phyloP scores from a whole-genome alignment of 2,888 invertebrate species.

The Eristalinus aeneus region DNA sequence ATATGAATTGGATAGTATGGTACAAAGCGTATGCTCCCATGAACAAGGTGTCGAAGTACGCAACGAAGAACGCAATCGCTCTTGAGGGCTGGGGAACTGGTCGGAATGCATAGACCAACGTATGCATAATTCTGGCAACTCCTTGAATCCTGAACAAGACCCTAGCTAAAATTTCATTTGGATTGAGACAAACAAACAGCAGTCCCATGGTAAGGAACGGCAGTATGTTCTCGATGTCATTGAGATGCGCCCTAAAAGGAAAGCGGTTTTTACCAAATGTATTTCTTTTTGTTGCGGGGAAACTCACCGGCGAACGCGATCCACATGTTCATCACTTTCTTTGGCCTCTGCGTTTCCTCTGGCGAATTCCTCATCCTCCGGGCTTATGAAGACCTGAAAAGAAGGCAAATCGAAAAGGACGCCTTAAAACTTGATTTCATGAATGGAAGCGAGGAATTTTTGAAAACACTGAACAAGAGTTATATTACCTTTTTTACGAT shows the following conservation, averaged over 20 bases:
- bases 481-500: slow-evolving; percentile 51
- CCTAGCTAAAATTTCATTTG: slow-evolving; percentile 81
- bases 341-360: slow-evolving; percentile 73
- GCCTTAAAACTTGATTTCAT: background rate
- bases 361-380: slow-evolving; percentile 79
- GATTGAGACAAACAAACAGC: slow-evolving; percentile 83
- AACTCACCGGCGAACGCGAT: slow-evolving; percentile 81
- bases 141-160: slow-evolving; percentile 83
- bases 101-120: slow-evolving; percentile 84
- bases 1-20: slow-evolving; percentile 46
- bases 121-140: slow-evolving; percentile 83
- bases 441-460: background rate
- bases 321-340: slow-evolving; percentile 81
- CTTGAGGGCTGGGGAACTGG: slow-evolving; percentile 84
- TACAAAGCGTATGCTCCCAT: slow-evolving; percentile 78
- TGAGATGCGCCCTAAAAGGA: slow-evolving; percentile 84
- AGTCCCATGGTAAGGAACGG: slow-evolving; percentile 83
- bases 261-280: background rate
- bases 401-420: background rate
- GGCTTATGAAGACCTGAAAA: slow-evolving; percentile 80
- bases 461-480: background rate
- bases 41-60: slow-evolving; percentile 80
- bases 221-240: slow-evolving; percentile 87
- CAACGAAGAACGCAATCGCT: slow-evolving; percentile 80
- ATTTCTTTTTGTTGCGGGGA: background rate